phyloP scores from a whole-genome alignment of 2,797 vertebrate species.

The Sebastes melanostomus region DNA sequence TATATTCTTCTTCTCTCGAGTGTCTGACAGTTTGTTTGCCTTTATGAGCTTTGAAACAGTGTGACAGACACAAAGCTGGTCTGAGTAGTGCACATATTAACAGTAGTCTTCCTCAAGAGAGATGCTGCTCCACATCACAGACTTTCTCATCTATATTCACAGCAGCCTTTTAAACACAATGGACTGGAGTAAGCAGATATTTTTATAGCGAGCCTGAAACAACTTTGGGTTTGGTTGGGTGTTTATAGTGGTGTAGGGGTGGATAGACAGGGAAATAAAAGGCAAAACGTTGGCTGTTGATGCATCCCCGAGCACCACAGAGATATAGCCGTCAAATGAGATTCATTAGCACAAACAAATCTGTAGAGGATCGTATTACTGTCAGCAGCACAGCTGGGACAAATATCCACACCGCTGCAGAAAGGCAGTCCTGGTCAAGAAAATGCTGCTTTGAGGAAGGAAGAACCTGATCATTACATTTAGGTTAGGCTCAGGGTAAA shows the following conservation, averaged over 20 bases:
- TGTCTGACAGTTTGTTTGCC: not conserved
- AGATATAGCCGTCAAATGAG: constrained; percentile 13
- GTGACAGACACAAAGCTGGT: not conserved
- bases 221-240: constrained; percentile 6
- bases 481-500: not conserved
- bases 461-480: not conserved
- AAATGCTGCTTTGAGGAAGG: not conserved
- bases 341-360: constrained; percentile 24
- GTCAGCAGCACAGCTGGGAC: not conserved
- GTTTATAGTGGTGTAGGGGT: constrained; percentile 6
- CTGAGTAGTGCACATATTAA: constrained; percentile 1
- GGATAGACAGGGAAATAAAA: constrained; percentile 32
- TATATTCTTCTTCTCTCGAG: not conserved
- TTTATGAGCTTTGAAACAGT: not conserved
- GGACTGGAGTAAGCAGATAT: constrained; percentile 4
- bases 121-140: constrained; percentile 1
- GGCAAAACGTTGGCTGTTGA: constrained; percentile 11
- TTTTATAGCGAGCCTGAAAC: constrained; percentile 8
- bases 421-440: not conserved
- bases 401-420: not conserved
- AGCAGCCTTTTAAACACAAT: constrained; percentile 19
- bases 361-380: constrained; percentile 1
- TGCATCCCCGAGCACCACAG: constrained; percentile 5
- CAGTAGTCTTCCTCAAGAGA: not conserved
- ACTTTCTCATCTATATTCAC: constrained; percentile 18